Percentiles rank a stretch among this genome's conserved stretches.
These are phyloP conservation scores for Dermolepida albohirtum DNA, from an alignment of 2,888 invertebrate genomes.

Conservation along the genomic window DNA sequence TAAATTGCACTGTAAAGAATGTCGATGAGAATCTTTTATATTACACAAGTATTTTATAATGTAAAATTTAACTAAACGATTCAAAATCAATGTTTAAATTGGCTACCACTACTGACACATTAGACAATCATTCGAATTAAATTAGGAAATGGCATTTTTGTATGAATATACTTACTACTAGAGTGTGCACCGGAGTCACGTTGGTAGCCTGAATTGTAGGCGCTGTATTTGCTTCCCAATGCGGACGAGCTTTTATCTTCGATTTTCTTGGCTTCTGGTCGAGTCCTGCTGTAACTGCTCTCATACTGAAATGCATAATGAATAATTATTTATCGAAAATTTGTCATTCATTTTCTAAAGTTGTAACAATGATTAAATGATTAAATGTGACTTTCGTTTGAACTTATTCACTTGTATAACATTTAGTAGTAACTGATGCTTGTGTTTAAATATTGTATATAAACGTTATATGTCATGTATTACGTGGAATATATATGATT, in stretches of 20 bases:
- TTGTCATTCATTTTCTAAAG: background rate
- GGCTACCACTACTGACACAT: constrained; percentile 24
- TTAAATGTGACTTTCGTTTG: background rate
- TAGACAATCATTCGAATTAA: background rate
- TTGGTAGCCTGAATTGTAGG: constrained; percentile 56
- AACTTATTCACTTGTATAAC: no score
- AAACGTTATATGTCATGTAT: no score
- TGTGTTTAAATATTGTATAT: no score
- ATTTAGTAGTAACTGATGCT: no score
- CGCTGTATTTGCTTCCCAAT: constrained; percentile 57
- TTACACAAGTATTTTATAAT: no score
- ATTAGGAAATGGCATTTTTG: background rate
- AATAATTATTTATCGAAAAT: constrained; percentile 35
- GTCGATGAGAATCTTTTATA: no score
- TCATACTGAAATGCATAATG: constrained; percentile 58
- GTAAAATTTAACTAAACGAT: no score
- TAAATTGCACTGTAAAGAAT: no score
- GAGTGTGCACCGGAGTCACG: constrained; percentile 52
- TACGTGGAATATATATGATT: no score
- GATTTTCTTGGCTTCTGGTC: constrained; percentile 55
- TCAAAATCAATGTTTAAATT: no score
- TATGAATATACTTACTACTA: constrained; percentile 45
- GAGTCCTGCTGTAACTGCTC: constrained; percentile 54
- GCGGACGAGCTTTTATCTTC: constrained; percentile 54
- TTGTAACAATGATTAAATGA: background rate